Evolutionary conservation across 2,888 invertebrate genomes (phyloP), one percentile per base, ranked within the genome.

Genomic region (Halictus ligatus): DNA sequence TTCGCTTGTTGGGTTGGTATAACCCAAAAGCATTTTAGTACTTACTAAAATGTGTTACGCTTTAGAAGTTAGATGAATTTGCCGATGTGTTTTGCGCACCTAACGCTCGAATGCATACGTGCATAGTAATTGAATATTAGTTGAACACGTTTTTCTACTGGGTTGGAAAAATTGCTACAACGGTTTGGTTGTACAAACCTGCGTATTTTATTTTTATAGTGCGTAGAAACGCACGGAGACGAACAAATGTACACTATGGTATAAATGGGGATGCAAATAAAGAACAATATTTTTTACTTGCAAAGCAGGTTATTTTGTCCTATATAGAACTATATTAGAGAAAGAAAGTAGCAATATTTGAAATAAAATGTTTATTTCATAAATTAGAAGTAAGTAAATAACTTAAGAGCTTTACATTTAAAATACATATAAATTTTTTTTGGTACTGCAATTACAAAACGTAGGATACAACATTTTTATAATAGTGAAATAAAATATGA

Each of bases 151-250:
- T 35, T 86, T 87, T 67, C 12, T 48, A 50, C 60, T 87, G 43
- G 48, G 73, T 85, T 81, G 29, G 21, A 58, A 35, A 58, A 80
- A 73, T 71, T 72, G 80, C 67, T 78, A 71, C 60, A 72, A 35
- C 40, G 84, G 71, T 84, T 85, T 81, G 80, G 67, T 77, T 80
- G 54, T 87, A 81, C 74, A 82, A 84, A 84, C 50, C 67, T n/a
- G 72, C 64, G 75, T 83, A 73, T 87, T 87, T 90, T 89, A 89
- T 89, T 89, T 89, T 86, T 89, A 82, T 88, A 89, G 80, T 50
- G 64, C n/a, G 25, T 48, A 75, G 71, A 50, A 71, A 78, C 35
- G 46, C 77, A 64, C 69, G n/a, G 40, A 74, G 76, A 80, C 58
- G 83, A 87, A 87, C 84, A 89, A 89, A 84, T 86, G 64, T 87